phyloP scores from a whole-genome alignment of 2,888 invertebrate species.

The Troides helena region DNA sequence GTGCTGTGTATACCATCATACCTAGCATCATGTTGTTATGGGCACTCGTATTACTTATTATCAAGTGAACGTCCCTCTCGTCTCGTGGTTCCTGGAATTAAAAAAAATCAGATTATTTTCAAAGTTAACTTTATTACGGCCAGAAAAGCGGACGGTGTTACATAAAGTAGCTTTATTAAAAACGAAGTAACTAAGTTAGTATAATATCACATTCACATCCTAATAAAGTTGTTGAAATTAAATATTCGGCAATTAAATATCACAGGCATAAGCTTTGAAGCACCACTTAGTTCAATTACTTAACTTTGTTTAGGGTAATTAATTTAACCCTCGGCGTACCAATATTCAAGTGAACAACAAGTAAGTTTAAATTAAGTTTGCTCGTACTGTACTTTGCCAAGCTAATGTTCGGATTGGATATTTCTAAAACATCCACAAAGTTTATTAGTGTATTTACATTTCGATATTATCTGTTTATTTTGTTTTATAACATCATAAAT shows the following conservation, averaged over 20 bases:
- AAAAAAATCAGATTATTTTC: no score
- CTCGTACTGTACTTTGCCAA: not conserved
- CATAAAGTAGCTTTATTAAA: no score
- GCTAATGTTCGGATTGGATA: not conserved
- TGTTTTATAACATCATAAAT: no score
- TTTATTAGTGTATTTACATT: not conserved
- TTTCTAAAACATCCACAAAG: not conserved
- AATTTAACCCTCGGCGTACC: constrained; percentile 11
- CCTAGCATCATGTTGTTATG: no score
- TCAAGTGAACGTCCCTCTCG: no score
- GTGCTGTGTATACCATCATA: no score
- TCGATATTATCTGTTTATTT: not conserved
- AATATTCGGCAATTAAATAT: constrained; percentile 1
- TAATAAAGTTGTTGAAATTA: constrained; percentile 1
- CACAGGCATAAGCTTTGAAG: constrained; percentile 3
- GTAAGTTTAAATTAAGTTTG: constrained; percentile 13
- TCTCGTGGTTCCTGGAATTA: no score
- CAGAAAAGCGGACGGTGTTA: no score
- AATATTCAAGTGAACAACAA: constrained; percentile 18
- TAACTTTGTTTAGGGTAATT: constrained; percentile 16
- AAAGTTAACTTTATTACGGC: no score
- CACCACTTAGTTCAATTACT: constrained; percentile 10
- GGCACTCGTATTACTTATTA: no score
- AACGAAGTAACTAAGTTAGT: no score
- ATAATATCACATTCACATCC: not conserved